Evolutionary conservation across 2,797 vertebrate genomes (phyloP).

Genomic region (Pipistrellus kuhlii): DNA sequence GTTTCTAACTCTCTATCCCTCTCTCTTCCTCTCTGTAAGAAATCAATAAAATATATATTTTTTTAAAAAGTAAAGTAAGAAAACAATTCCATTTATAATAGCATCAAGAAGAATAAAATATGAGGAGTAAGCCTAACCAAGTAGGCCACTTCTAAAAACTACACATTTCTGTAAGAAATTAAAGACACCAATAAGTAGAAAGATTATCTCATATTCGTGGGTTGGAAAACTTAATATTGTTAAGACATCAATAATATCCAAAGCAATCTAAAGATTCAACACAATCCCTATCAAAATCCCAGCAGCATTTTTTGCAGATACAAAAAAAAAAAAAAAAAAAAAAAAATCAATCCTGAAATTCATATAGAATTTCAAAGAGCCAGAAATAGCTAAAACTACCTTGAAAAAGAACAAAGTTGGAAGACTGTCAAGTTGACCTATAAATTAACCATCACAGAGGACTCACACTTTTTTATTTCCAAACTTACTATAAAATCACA

Average conservation of each 20-base stretch:
- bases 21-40: no score
- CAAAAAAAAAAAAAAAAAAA: background rate
- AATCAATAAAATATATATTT: no score
- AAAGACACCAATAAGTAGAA: background rate
- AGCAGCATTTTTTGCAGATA: conserved; percentile 18
- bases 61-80: background rate
- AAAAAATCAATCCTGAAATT: conserved; percentile 39
- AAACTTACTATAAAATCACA: conserved; percentile 11
- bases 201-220: background rate
- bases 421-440: background rate
- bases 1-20: no score
- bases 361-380: background rate
- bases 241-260: background rate
- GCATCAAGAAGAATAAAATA: background rate
- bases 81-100: background rate
- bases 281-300: background rate
- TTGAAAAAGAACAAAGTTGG: background rate
- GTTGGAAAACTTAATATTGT: background rate
- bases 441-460: background rate
- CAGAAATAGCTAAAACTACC: background rate
- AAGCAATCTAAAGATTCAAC: background rate
- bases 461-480: background rate
- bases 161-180: background rate
- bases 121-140: conserved; percentile 19
- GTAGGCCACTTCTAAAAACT: background rate